Conservation (phyloP, 2,797 vertebrate genomes). For the Pterois miles region DNA sequence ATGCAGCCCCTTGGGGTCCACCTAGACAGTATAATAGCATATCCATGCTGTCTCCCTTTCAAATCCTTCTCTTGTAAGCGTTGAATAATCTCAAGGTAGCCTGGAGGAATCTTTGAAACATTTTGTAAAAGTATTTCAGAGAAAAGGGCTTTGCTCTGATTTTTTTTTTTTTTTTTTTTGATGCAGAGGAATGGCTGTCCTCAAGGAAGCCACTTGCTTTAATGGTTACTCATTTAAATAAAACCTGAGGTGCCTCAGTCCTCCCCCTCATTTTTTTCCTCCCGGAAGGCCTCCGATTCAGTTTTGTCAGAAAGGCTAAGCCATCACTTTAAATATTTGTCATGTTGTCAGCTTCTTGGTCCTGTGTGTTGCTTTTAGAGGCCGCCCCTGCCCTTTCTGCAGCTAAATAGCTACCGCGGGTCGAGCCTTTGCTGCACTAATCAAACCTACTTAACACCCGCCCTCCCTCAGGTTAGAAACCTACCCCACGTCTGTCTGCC, state of each 20-base stretch:
- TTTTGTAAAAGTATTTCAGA: conserved; percentile 61
- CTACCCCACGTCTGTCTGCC: conserved; percentile 28
- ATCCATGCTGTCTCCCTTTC: conserved; percentile 46
- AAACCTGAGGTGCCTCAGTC: conserved; percentile 40
- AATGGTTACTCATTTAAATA: conserved; percentile 63
- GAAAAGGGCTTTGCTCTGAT: conserved; percentile 39
- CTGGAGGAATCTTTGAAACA: conserved; percentile 65
- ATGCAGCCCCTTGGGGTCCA: conserved; percentile 29
- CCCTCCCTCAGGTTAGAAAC: conserved; percentile 89
- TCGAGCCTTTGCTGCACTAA: conserved; percentile 87
- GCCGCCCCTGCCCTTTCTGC: conserved; percentile 84
- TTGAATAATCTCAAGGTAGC: conserved; percentile 69
- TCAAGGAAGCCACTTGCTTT: conserved; percentile 55
- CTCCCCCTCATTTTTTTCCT: background rate
- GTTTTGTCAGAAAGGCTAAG: conserved; percentile 51
- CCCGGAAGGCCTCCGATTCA: conserved; percentile 45
- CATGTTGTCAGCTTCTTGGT: conserved; percentile 66
- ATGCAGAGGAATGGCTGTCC: conserved; percentile 40
- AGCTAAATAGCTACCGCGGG: conserved; percentile 84
- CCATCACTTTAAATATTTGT: conserved; percentile 44
- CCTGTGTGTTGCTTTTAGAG: conserved; percentile 89
- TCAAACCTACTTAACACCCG: conserved; percentile 86
- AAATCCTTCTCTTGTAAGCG: conserved; percentile 56
- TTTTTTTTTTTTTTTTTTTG: conserved; percentile 19
- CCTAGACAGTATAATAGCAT: conserved; percentile 39